A percentile compares a stretch with the other conserved stretches of the same genome.
These are phyloP conservation scores for Zaprionus vittiger DNA, from an alignment of 1,140 invertebrate genomes.

Conservation along the genomic window DNA sequence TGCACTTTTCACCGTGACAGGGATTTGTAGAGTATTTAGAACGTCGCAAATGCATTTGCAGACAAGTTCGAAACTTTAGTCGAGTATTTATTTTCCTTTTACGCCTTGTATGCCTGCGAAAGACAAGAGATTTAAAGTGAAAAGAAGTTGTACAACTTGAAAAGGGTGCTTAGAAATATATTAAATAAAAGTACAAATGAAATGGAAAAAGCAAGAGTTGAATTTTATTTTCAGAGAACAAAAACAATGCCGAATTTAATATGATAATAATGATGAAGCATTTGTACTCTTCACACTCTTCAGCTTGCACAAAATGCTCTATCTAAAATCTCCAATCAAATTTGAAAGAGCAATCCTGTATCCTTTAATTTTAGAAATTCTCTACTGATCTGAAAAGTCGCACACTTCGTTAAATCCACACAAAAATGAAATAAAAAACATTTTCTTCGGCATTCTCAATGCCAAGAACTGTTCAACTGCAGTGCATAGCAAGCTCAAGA, in stretches of 20 bases:
- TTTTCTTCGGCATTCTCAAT: neutral
- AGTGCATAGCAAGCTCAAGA: neutral
- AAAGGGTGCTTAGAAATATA: neutral
- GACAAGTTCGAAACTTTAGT: neutral
- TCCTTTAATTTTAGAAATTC: neutral
- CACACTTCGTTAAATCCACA: neutral
- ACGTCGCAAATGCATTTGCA: slow-evolving; percentile 9
- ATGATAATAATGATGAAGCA: too few species aligned
- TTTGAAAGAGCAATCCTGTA: neutral
- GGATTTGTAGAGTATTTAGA: slow-evolving; percentile 1
- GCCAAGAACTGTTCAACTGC: neutral
- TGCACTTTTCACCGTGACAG: slow-evolving; percentile 3
- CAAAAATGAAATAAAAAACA: neutral
- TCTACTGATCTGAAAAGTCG: neutral
- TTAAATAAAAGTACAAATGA: neutral
- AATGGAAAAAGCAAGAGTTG: neutral
- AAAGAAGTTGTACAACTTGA: neutral
- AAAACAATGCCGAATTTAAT: too few species aligned
- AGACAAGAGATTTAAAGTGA: neutral
- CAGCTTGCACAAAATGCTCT: too few species aligned
- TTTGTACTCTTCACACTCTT: too few species aligned
- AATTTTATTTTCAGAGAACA: neutral
- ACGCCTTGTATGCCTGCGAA: neutral
- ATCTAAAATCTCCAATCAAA: neutral
- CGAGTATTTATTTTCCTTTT: neutral